Percentiles rank a stretch among this genome's conserved stretches.
Evolutionary conservation across 1,140 invertebrate species (phyloP).

Genomic region (Glossosoma conforme): DNA sequence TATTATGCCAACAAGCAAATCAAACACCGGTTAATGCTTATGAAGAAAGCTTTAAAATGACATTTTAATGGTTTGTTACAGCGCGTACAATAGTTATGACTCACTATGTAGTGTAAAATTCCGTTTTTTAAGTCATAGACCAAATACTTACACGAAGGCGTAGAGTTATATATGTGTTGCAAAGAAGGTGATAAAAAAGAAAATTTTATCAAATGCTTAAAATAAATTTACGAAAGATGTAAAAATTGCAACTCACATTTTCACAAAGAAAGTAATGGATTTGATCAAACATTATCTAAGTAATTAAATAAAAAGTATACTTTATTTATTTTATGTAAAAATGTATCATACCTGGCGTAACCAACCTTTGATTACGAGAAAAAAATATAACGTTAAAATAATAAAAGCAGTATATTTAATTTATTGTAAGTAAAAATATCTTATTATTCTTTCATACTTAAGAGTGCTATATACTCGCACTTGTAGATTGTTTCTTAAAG

Average conservation of each 20-base stretch:
- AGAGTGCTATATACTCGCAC: no score
- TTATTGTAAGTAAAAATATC: background rate
- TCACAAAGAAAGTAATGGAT: background rate
- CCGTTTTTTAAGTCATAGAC: background rate
- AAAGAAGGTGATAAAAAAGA: background rate
- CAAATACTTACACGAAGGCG: background rate
- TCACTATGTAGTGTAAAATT: background rate
- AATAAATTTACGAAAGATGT: background rate
- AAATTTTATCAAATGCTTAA: background rate
- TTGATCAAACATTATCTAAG: background rate
- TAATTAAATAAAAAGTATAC: background rate
- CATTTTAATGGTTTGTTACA: background rate
- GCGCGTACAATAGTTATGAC: background rate
- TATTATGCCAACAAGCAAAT: no score
- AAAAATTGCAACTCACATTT: background rate
- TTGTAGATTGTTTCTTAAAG: no score
- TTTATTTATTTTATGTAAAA: background rate
- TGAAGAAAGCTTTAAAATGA: no score
- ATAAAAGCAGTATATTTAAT: slow-evolving; percentile 3
- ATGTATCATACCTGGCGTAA: background rate
- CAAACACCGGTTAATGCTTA: no score
- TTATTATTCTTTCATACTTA: no score
- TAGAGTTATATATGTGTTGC: background rate
- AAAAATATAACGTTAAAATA: background rate
- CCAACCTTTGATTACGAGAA: background rate